Evolutionary conservation across 30 jellyfish, hydroid and myxozoan species (phyloP).

Genomic region (Turritopsis rubra): DNA sequence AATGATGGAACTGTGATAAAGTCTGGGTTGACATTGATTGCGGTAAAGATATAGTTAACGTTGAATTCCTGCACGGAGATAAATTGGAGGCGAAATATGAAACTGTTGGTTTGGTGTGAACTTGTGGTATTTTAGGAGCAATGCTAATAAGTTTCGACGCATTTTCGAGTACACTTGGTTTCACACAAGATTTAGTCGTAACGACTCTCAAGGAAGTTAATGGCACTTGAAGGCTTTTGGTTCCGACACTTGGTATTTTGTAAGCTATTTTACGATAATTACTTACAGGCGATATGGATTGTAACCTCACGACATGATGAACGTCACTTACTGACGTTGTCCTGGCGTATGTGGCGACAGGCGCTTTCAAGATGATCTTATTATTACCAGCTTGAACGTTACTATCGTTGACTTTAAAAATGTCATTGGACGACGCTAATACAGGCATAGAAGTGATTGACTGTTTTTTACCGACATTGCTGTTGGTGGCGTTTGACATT

Average conservation of each 20-base stretch:
- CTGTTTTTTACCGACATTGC: no score
- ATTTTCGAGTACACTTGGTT: not conserved
- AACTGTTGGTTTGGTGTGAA: not conserved
- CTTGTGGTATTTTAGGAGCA: not conserved
- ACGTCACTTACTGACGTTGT: not conserved
- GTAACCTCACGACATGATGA: not conserved
- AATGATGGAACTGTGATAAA: not conserved
- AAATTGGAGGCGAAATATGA: not conserved
- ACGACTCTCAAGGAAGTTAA: not conserved
- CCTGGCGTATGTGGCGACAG: not conserved
- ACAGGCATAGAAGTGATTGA: not conserved
- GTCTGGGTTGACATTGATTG: not conserved
- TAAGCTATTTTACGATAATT: not conserved
- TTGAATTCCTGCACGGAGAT: not conserved
- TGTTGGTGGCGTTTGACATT: not conserved
- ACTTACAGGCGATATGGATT: not conserved
- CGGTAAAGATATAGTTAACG: slow-evolving; percentile 7
- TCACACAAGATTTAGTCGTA: not conserved
- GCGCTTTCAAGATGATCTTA: not conserved
- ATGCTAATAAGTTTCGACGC: slow-evolving; percentile 2
- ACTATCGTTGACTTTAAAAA: not conserved
- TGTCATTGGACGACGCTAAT: not conserved
- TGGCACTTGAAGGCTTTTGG: not conserved
- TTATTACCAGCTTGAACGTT: not conserved
- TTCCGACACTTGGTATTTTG: not conserved